These are phyloP conservation scores for Tychaedon coryphoeus DNA, from an alignment of 2,113 vertebrate genomes.

Conservation along the genomic window DNA sequence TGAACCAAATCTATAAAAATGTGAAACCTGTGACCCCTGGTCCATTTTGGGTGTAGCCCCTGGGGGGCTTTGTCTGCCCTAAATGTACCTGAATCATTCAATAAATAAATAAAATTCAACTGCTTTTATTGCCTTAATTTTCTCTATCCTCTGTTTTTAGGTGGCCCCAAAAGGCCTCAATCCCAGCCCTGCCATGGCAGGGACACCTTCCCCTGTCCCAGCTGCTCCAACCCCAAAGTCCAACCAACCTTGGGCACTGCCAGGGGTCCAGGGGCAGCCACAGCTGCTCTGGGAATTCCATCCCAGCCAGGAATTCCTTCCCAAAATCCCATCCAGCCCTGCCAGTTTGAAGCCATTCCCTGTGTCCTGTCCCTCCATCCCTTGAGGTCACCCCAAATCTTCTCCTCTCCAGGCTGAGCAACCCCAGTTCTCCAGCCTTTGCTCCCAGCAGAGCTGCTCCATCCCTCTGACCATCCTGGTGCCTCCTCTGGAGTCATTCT, in stretches of 20 bases:
- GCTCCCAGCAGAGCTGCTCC: background rate
- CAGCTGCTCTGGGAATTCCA: background rate
- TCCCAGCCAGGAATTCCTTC: background rate
- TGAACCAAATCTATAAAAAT: background rate
- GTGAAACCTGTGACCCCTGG: background rate
- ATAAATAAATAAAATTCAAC: background rate
- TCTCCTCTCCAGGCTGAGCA: background rate
- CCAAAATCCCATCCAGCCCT: background rate
- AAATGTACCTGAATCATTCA: background rate
- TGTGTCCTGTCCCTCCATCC: background rate
- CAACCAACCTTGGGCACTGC: background rate
- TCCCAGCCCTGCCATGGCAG: background rate
- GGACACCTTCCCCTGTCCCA: background rate
- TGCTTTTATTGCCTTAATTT: background rate
- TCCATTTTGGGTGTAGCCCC: background rate
- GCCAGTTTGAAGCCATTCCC: background rate
- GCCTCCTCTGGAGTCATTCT: background rate
- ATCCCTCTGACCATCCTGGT: background rate
- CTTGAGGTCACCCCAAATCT: background rate
- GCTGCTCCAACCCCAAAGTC: rapidly evolving
- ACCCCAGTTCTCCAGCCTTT: background rate
- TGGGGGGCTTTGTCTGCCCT: background rate
- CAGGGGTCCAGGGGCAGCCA: background rate
- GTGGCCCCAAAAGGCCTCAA: background rate
- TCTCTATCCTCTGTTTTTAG: background rate